Evolutionary conservation across 2,113 vertebrate species (phyloP).

Genomic region (Eclectus roratus): DNA sequence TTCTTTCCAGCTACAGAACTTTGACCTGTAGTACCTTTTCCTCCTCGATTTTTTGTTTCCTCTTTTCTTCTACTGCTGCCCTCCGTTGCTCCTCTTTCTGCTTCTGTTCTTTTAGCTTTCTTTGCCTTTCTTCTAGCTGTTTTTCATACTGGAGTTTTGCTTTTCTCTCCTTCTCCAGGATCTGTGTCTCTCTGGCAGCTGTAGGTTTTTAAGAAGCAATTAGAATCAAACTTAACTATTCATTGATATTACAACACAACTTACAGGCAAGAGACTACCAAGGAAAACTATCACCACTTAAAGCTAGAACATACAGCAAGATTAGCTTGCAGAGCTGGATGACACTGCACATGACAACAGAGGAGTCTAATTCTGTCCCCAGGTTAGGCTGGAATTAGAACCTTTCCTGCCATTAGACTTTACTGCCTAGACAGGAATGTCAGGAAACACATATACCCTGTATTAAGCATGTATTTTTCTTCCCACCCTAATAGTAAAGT

Average conservation of each 20-base stretch:
- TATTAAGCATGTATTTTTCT: background rate
- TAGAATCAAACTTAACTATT: background rate
- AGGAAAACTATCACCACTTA: background rate
- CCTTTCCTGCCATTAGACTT: background rate
- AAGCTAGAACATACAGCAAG: background rate
- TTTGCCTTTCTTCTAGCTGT: constrained; percentile 90
- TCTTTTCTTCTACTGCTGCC: constrained; percentile 88
- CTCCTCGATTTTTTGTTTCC: constrained; percentile 88
- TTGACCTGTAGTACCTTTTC: constrained; percentile 79
- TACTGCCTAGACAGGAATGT: background rate
- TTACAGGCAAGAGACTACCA: background rate
- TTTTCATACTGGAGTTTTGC: constrained; percentile 88
- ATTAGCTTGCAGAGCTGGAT: background rate
- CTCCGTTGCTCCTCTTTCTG: constrained; percentile 90
- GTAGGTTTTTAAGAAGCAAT: constrained; percentile 19
- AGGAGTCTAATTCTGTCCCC: background rate
- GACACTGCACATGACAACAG: background rate
- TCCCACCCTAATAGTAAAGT: background rate
- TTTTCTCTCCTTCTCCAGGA: constrained; percentile 91
- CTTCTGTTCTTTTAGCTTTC: constrained; percentile 87
- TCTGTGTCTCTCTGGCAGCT: constrained; percentile 88
- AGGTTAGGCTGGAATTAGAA: background rate
- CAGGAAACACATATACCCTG: background rate
- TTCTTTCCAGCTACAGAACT: background rate
- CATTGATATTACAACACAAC: background rate